A percentile compares a stretch with the other conserved stretches of the same genome.
These are phyloP conservation scores for Euclidia mi DNA, from an alignment of 2,888 invertebrate species.

Conservation along the genomic window DNA sequence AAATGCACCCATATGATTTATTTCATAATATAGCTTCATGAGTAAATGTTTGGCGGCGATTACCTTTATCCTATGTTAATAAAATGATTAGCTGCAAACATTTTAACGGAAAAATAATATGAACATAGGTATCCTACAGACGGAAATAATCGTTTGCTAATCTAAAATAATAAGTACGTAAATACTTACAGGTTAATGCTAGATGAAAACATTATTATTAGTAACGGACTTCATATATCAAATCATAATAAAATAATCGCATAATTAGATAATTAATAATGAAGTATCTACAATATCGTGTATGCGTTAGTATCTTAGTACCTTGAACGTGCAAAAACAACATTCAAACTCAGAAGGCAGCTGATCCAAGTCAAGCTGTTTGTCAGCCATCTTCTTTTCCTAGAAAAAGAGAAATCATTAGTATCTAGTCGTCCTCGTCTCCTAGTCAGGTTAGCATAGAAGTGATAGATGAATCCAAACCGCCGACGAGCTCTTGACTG, in stretches of 20 bases:
- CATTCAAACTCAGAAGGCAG: constrained; percentile 98
- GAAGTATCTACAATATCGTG: constrained; percentile 35
- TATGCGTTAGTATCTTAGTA: constrained; percentile 88
- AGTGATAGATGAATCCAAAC: constrained; percentile 34
- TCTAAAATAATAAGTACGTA: constrained; percentile 40
- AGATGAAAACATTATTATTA: constrained; percentile 61
- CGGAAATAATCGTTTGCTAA: constrained; percentile 33
- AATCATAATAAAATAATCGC: constrained; percentile 40
- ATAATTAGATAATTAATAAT: constrained; percentile 49
- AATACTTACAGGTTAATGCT: constrained; percentile 67
- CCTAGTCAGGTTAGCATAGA: constrained; percentile 34
- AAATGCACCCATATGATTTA: background rate
- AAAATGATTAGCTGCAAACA: constrained; percentile 43
- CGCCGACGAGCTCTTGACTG: constrained; percentile 23
- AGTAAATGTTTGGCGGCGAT: constrained; percentile 20
- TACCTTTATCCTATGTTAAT: constrained; percentile 51
- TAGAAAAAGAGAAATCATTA: constrained; percentile 88
- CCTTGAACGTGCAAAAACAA: constrained; percentile 99
- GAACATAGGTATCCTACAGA: constrained; percentile 27
- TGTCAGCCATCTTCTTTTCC: constrained; percentile 93
- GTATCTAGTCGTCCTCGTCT: constrained; percentile 55
- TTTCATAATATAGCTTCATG: background rate
- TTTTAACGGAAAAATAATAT: constrained; percentile 41
- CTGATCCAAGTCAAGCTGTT: constrained; percentile 95
- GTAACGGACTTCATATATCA: constrained; percentile 41